Evolutionary conservation across 2,888 invertebrate genomes (phyloP).

Genomic region (Bedellia somnulentella): DNA sequence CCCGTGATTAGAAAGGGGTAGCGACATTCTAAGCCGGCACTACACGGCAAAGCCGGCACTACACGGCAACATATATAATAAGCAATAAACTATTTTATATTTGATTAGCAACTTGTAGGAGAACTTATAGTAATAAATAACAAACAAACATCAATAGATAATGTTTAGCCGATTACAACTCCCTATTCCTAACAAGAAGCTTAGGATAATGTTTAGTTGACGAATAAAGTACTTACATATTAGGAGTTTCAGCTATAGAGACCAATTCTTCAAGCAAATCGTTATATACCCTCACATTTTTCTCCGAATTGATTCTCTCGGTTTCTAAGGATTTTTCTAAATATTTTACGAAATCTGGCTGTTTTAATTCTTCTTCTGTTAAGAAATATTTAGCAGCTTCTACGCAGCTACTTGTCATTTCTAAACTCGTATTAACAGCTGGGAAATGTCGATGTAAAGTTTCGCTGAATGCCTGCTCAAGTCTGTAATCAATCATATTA

Average conservation of each 20-base stretch:
- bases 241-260: slow-evolving; percentile 39
- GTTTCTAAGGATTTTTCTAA: slow-evolving; percentile 24
- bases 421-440: slow-evolving; percentile 62
- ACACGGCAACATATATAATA: too few relatives aligned
- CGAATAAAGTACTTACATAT: slow-evolving; percentile 44
- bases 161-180: too few relatives aligned
- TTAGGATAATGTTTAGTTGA: too few relatives aligned
- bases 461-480: slow-evolving; percentile 60
- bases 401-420: slow-evolving; percentile 54
- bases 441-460: slow-evolving; percentile 63
- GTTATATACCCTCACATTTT: slow-evolving; percentile 51
- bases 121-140: too few relatives aligned
- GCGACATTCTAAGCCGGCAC: too few relatives aligned
- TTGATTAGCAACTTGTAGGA: too few relatives aligned
- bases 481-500: slow-evolving; percentile 29
- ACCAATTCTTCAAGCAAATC: slow-evolving; percentile 59
- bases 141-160: too few relatives aligned
- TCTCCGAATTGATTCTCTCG: slow-evolving; percentile 37
- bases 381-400: slow-evolving; percentile 46
- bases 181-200: too few relatives aligned
- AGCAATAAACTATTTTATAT: too few relatives aligned
- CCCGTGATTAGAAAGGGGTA: too few relatives aligned
- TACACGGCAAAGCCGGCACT: too few relatives aligned
- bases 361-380: slow-evolving; percentile 26
- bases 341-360: slow-evolving; percentile 19